Base-by-base conservation (phyloP, 2,797 vertebrate species). In the Takifugu rubripes region DNA sequence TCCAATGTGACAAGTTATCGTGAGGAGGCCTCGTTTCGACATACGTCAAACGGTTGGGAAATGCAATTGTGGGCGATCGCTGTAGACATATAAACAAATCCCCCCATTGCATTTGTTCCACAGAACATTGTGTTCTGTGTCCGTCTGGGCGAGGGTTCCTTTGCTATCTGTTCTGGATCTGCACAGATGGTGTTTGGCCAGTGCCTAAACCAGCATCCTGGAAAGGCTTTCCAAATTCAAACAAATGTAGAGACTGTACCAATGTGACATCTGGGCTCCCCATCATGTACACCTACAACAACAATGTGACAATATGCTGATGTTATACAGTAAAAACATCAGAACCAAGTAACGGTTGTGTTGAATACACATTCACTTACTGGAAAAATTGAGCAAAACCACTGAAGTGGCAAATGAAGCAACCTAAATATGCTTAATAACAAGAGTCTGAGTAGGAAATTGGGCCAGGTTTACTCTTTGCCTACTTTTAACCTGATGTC, bases 211-310 rank as follows among this genome's bases (percentile, higher is more conserved):
- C 73, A 56, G 57, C 61, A 66, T 52, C 15, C 27, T 75, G 69
- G 58, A 79, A 74, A 48, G 31, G 44, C 43, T 72, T 81, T 76
- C 57, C 68, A 63, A 84, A 81, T 59, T 75, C 68, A 84, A 86
- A 87, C 79, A 83, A 81, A 74, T 52, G 59, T 67, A 64, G 51
- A 74, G 77, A 82, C 74, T 72, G 80, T 78, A 68, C 81, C 76
- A 77, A 70, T 14, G 12, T 77, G 74, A 83, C 77, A 66, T 79
- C 45, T 66, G 69, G 66, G 73, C 68, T 73, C 75, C 49, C 64
- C 59, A 58, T 46, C 54, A 66, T 72, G 64, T 75, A 75, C 69
- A 74, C 70, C 64, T 51, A 71, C 60, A 77, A 81, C 76, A 78
- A 84, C 82, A 82, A 77, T 36, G 57, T 66, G 73, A 75, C 74